Evolutionary conservation across 2,113 vertebrate species (phyloP), one percentile per base, ranked within the genome.

Genomic region (Lophotis ruficrista): DNA sequence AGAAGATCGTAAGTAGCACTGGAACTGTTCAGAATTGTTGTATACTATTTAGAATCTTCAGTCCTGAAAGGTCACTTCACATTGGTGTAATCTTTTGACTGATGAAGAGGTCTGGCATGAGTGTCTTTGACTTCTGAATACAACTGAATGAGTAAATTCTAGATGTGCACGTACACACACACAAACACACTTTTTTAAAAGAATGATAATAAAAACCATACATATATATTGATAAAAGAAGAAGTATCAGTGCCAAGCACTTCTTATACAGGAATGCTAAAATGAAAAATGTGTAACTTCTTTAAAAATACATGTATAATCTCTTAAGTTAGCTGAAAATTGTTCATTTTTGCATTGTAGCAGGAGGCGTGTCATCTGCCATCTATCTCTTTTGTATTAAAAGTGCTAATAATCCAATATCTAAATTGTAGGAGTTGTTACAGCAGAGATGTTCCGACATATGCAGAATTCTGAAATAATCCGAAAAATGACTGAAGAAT

Each of bases 401-500:
- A 37, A 91, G 8, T 94, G 81, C 94, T 97, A 92, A 98, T 89
- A 76, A 87, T 94, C 27, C 92, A 50, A 83, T 88, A 35, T 94
- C 91, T 98, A 33, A 95, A 89, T 97, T 96, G 90, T 94, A 99
- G 99, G 99, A 96, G 99, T 99, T 96, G 99, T 99, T 94, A 99
- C 98, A 95, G 99, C 98, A 91, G 99, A 99, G 97, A 99, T 99
- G 99, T 99, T 99, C 96, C 98, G 99, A 84, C 99, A 99, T 93
- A 99, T 99, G 99, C 99, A 99, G 97, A 99, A 99, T 97, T 99
- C 99, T 94, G 99, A 99, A 98, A 99, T 99, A 97, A 99, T 99
- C 97, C 98, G 99, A 93, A 99, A 99, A 98, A 99, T 99, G 99
- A 99, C 99, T 47, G 99, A 99, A 96, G 99, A 99, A 96, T 99